A percentile compares a stretch with the other conserved stretches of the same genome.
These are phyloP conservation scores for Platichthys stellatus DNA, from an alignment of 2,113 vertebrate genomes.

Conservation along the genomic window DNA sequence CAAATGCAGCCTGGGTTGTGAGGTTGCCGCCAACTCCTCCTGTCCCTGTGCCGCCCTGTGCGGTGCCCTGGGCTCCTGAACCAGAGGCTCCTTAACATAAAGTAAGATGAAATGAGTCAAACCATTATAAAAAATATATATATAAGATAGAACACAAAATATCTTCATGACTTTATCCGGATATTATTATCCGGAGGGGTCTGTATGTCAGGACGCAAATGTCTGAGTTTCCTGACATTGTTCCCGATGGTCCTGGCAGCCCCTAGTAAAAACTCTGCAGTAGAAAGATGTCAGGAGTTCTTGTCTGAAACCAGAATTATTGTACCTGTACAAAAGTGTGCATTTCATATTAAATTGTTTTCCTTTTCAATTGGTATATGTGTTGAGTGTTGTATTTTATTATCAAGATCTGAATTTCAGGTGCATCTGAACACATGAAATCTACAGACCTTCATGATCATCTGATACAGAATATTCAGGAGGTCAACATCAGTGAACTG, in stretches of 20 bases:
- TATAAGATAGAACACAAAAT: background rate
- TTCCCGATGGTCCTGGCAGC: too few species aligned
- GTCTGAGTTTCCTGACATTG: too few species aligned
- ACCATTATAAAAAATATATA: background rate
- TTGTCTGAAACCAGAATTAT: too few species aligned
- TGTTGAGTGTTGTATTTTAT: background rate
- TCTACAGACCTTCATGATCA: background rate
- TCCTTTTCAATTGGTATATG: too few species aligned
- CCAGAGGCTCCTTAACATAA: constrained; percentile 73
- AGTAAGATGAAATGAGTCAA: background rate
- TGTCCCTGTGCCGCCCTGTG: constrained; percentile 85
- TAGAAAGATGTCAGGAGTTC: too few species aligned
- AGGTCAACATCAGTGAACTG: constrained; percentile 19
- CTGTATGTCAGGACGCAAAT: too few species aligned
- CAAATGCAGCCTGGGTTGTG: constrained; percentile 94
- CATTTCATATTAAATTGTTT: too few species aligned
- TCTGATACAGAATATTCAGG: too few species aligned
- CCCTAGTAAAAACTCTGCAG: too few species aligned
- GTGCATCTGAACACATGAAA: background rate
- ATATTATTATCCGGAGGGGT: too few species aligned
- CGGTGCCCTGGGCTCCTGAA: constrained; percentile 80
- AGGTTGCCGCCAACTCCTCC: constrained; percentile 85
- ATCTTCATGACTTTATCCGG: too few species aligned
- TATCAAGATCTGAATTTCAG: background rate
- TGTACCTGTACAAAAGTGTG: too few species aligned